phyloP scores from a whole-genome alignment of 2,113 vertebrate species.

The Pelusios castaneus region DNA sequence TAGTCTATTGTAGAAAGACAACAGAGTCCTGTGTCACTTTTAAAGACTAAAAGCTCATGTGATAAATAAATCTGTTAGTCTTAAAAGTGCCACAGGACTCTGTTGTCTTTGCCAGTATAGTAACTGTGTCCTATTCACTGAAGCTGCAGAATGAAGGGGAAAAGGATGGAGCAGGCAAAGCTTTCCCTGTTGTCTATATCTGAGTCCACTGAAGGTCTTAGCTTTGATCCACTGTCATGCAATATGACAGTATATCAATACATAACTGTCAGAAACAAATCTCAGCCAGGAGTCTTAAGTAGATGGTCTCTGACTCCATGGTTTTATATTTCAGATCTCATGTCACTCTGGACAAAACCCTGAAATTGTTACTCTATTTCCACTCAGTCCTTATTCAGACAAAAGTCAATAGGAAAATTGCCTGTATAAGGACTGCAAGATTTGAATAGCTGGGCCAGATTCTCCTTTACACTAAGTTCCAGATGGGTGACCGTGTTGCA shows the following conservation, averaged over 20 bases:
- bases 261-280: conserved; percentile 5
- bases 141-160: background rate
- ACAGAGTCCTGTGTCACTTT: too few relatives aligned
- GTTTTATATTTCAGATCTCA: conserved; percentile 54
- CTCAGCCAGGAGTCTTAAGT: background rate
- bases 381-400: background rate
- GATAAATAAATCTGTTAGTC: too few relatives aligned
- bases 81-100: too few relatives aligned
- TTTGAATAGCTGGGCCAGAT: background rate
- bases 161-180: background rate
- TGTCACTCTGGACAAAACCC: background rate
- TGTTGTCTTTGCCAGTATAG: too few relatives aligned
- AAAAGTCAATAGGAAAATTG: background rate
- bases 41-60: too few relatives aligned
- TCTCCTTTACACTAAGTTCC: background rate
- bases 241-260: background rate
- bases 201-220: background rate
- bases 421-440: background rate
- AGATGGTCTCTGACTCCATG: background rate
- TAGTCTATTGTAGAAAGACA: too few relatives aligned
- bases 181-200: background rate
- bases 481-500: too few relatives aligned
- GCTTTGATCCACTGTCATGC: background rate
- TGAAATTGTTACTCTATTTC: background rate
- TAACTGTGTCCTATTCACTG: background rate